Percentiles rank a stretch among this genome's conserved stretches.
These are phyloP conservation scores for Brachionus sp. DNA, from an alignment of 1,140 invertebrate genomes.

Conservation along the genomic window DNA sequence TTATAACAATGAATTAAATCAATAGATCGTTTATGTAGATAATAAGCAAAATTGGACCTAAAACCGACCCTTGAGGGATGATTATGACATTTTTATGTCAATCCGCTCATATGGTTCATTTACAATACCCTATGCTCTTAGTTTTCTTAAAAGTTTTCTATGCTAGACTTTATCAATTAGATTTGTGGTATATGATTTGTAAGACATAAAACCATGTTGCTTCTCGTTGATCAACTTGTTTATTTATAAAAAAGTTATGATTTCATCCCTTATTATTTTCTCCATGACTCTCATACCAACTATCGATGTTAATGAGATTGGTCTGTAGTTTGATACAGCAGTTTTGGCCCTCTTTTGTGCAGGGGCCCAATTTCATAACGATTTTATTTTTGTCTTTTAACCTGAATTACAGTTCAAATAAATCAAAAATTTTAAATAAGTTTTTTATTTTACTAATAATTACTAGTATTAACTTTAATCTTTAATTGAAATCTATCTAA, in stretches of 20 bases:
- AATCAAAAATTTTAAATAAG: too few species aligned
- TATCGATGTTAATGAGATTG: slow-evolving; percentile 22
- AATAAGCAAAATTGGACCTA: too few species aligned
- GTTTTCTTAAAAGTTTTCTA: neutral
- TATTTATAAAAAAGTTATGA: neutral
- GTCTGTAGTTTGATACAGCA: slow-evolving; percentile 34
- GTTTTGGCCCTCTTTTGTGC: slow-evolving; percentile 28
- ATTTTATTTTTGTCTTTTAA: too few species aligned
- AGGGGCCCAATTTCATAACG: too few species aligned
- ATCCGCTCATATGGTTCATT: neutral
- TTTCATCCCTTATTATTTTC: neutral
- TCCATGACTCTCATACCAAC: slow-evolving; percentile 22
- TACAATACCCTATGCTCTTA: neutral
- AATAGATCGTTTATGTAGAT: too few species aligned
- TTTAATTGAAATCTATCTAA: too few species aligned
- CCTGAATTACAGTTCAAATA: too few species aligned
- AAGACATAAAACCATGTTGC: slow-evolving; percentile 19
- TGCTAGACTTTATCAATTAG: slow-evolving; percentile 36
- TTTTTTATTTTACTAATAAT: too few species aligned
- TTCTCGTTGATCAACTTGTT: slow-evolving; percentile 3
- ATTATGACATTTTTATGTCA: too few species aligned
- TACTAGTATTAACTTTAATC: too few species aligned
- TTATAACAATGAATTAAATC: too few species aligned
- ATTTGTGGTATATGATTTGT: neutral
- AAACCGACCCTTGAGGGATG: too few species aligned